Conservation (phyloP, 2,113 vertebrate genomes). For the Cinclus mexicanus region DNA sequence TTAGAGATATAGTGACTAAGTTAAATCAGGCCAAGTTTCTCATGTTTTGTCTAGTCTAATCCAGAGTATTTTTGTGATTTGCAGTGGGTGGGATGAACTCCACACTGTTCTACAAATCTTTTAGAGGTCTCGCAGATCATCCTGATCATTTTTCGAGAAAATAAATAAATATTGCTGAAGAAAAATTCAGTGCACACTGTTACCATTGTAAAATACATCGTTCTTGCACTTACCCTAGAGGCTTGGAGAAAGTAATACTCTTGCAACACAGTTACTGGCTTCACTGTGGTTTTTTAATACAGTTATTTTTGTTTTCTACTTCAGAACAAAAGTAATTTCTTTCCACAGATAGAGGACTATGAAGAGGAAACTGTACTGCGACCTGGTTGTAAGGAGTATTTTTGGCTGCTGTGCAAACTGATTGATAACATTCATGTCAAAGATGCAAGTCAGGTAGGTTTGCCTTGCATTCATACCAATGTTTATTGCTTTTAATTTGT, state of each 20-base stretch:
- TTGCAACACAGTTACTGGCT: not conserved
- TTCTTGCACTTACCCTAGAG: not conserved
- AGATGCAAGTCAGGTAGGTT: slow-evolving; percentile 93
- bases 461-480: not conserved
- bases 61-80: not conserved
- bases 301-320: not conserved
- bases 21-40: not conserved
- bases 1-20: not conserved
- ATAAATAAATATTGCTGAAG: not conserved
- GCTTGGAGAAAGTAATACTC: not conserved
- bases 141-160: not conserved
- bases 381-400: slow-evolving; percentile 97
- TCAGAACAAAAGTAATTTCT: slow-evolving; percentile 22
- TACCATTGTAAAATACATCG: not conserved
- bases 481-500: not conserved
- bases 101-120: not conserved
- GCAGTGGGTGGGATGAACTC: not conserved
- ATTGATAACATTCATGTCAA: slow-evolving; percentile 99
- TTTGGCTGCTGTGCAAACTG: slow-evolving; percentile 98
- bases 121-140: not conserved
- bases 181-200: not conserved
- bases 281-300: not conserved
- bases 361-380: slow-evolving; percentile 92
- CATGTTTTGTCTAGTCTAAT: not conserved
- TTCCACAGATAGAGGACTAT: slow-evolving; percentile 91